Conservation (phyloP, 1,140 invertebrate genomes). For the Cotesia glomerata region DNA sequence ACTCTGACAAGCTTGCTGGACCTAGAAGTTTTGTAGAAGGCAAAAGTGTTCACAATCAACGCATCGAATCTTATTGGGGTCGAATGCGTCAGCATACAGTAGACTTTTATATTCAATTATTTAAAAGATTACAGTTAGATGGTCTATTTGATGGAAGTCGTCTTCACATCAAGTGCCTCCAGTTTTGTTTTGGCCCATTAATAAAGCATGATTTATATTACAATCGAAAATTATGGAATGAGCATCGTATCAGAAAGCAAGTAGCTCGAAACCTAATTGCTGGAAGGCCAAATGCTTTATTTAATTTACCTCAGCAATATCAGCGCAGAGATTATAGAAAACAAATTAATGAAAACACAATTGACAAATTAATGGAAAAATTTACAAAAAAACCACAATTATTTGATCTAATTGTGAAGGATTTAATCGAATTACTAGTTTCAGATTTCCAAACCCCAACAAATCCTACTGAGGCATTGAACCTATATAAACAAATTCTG, state of each 20-base stretch:
- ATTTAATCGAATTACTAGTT: not conserved
- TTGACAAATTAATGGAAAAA: slow-evolving; percentile 4
- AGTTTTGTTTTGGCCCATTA: slow-evolving; percentile 26
- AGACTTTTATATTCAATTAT: slow-evolving; percentile 28
- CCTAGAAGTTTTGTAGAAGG: slow-evolving; percentile 20
- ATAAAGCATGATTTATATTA: slow-evolving; percentile 16
- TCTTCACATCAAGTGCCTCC: slow-evolving; percentile 18
- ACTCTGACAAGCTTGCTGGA: slow-evolving; percentile 14
- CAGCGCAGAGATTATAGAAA: slow-evolving; percentile 4
- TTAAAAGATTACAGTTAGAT: slow-evolving; percentile 6
- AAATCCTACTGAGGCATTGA: not conserved
- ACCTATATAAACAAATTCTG: not conserved
- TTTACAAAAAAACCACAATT: slow-evolving; percentile 7
- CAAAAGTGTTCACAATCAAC: slow-evolving; percentile 23
- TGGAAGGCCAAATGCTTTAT: slow-evolving; percentile 14
- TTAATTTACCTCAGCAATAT: not conserved
- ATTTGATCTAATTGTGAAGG: not conserved
- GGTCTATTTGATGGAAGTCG: slow-evolving; percentile 11
- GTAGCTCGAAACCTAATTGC: not conserved
- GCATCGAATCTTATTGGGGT: slow-evolving; percentile 24
- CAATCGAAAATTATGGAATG: slow-evolving; percentile 11
- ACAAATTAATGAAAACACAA: not conserved
- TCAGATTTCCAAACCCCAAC: not conserved
- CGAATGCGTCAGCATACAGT: slow-evolving; percentile 7
- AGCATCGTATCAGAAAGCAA: slow-evolving; percentile 27